A percentile compares a stretch with the other conserved stretches of the same genome.
phyloP scores from a whole-genome alignment of 2,113 vertebrate genomes.

The Actinemys pallida region DNA sequence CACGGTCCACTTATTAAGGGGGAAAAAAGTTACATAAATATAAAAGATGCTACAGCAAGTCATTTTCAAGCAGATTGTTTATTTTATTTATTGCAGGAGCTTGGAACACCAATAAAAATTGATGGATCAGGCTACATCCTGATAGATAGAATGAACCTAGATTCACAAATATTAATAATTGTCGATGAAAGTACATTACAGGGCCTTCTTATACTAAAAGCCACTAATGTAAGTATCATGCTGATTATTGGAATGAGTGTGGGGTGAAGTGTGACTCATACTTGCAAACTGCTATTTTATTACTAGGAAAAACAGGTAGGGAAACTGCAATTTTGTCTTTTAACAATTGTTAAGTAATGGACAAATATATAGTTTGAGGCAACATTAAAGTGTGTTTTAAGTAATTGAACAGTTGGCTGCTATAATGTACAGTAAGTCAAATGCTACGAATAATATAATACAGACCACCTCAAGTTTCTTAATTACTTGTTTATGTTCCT shows the following conservation, averaged over 20 bases:
- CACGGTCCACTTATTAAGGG: not conserved
- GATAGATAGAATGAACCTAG: slow-evolving; percentile 55
- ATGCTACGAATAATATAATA: not conserved
- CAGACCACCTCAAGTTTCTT: not conserved
- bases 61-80: not conserved
- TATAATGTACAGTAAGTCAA: not conserved
- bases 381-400: not conserved
- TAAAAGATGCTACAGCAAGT: not conserved
- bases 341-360: not conserved
- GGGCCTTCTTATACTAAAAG: slow-evolving; percentile 74
- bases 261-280: not conserved
- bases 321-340: not conserved
- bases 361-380: not conserved
- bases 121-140: slow-evolving; percentile 74
- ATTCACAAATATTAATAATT: slow-evolving; percentile 72
- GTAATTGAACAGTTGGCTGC: not conserved
- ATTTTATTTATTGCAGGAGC: slow-evolving; percentile 67
- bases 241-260: not conserved
- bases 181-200: slow-evolving; percentile 74
- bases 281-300: not conserved
- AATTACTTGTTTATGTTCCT: not conserved
- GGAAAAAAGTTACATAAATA: not conserved
- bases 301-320: not conserved
- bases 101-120: slow-evolving; percentile 79
- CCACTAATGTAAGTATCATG: slow-evolving; percentile 68